Evolutionary conservation across 1,140 invertebrate species (phyloP), one percentile per base, ranked within the genome.

Genomic region (Vanessa tameamea): DNA sequence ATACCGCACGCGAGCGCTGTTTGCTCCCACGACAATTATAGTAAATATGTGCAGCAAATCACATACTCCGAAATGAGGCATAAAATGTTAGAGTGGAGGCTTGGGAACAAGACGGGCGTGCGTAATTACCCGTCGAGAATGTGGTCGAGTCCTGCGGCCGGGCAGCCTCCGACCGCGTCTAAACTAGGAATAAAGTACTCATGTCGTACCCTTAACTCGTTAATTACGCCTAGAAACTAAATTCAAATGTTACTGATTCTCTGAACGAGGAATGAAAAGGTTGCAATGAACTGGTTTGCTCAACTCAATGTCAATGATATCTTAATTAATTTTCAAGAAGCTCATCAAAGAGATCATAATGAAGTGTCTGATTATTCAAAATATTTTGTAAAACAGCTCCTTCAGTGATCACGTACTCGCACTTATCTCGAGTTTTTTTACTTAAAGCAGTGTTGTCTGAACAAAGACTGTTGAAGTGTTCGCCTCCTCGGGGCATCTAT

Each of bases 51-150:
- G 78, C 86, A 83, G 82, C 85, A 92, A 91, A 92, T 91, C 89
- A 91, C 88, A 89, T 77, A 86, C 79, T 87, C 86, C 85, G 80
- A 87, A 88, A 91, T 90, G 85, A 89, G 87, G 89, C 87, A 89
- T 90, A 86, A 92, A 91, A 92, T 87, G 86, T 90, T 87, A 88
- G 82, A 86, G 84, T 82, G 73, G 81, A 82, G 80, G 81, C 85
- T 86, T 88, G 87, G 87, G 87, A 89, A 88, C 82, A 81, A 82
- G 83, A 83, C 81, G 82, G 82, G 82, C 87, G 85, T 86, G 85
- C 85, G 88, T 92, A 92, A 92, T 92, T 92, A 87, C 86, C 87
- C 85, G 84, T 72, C 87, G 84, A 85, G 90, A 92, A 90, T 89
- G 89, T 85, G 89, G 86, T 87, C 82, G 73, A 79, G 86, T 86